Evolutionary conservation across 2,113 vertebrate genomes (phyloP).

Genomic region (Paradisaea rubra): DNA sequence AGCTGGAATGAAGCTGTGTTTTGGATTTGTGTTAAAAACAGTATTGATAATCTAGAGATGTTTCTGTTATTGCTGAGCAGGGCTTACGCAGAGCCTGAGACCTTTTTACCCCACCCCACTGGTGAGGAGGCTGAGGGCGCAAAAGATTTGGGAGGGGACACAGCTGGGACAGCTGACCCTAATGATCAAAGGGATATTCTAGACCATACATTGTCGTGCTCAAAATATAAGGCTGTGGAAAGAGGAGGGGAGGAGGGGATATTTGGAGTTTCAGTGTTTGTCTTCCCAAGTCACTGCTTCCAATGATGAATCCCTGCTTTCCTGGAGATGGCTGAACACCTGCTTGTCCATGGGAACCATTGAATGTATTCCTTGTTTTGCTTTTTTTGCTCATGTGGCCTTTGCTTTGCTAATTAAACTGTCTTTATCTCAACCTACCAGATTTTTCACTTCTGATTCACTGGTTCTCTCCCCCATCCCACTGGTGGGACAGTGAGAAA

Average conservation of each 20-base stretch:
- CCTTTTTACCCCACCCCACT: background rate
- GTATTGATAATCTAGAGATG: background rate
- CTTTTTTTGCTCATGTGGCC: background rate
- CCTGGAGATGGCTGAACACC: background rate
- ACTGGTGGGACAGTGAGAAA: background rate
- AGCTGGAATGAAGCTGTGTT: background rate
- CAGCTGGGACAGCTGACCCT: background rate
- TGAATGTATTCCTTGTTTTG: background rate
- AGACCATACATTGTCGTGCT: background rate
- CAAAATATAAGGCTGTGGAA: background rate
- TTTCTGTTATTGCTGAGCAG: background rate
- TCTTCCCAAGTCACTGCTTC: background rate
- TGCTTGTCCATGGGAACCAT: background rate
- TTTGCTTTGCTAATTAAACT: background rate
- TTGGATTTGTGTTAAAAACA: background rate
- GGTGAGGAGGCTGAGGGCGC: background rate
- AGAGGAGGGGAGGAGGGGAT: background rate
- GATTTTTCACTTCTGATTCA: background rate
- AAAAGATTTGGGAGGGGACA: background rate
- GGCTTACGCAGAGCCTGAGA: background rate
- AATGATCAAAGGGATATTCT: background rate
- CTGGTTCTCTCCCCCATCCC: background rate
- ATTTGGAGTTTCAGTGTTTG: background rate
- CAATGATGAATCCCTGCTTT: background rate
- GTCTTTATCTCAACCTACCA: background rate